These are phyloP conservation scores for Lobophora halterata DNA, from an alignment of 2,888 invertebrate genomes.

Conservation along the genomic window DNA sequence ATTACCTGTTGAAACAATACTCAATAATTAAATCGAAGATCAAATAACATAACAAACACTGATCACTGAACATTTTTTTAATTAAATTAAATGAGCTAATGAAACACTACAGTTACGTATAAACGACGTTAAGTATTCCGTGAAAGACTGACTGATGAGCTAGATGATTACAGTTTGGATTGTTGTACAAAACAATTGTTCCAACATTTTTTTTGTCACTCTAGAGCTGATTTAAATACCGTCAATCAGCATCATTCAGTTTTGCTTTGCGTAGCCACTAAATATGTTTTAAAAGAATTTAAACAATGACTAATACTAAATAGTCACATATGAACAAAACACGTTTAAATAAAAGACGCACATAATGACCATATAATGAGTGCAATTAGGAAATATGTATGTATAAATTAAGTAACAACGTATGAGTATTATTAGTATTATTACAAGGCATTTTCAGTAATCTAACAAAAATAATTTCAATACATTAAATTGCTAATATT, in stretches of 20 bases:
- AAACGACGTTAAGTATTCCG: slow-evolving; percentile 11
- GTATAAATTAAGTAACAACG: too few relatives aligned
- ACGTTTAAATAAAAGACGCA: slow-evolving; percentile 1
- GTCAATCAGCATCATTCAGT: slow-evolving; percentile 20
- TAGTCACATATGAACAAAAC: neutral
- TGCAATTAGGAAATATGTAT: slow-evolving; percentile 12
- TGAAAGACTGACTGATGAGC: slow-evolving; percentile 12
- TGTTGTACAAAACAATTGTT: slow-evolving; percentile 21
- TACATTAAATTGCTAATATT: too few relatives aligned
- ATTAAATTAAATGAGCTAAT: neutral
- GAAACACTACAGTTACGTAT: neutral
- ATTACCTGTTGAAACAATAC: slow-evolving; percentile 42
- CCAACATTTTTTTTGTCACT: slow-evolving; percentile 14
- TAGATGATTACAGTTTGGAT: slow-evolving; percentile 22
- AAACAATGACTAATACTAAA: slow-evolving; percentile 16
- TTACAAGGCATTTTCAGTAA: slow-evolving; percentile 6
- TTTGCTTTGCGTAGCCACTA: slow-evolving; percentile 17
- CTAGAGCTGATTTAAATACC: slow-evolving; percentile 14
- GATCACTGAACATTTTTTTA: slow-evolving; percentile 1
- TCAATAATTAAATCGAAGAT: neutral
- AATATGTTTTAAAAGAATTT: slow-evolving; percentile 12
- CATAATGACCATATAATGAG: slow-evolving; percentile 17
- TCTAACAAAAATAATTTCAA: too few relatives aligned
- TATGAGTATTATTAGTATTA: too few relatives aligned
- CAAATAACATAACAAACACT: too few relatives aligned